A percentile compares a stretch with the other conserved stretches of the same genome.
Evolutionary conservation across 2,797 vertebrate genomes (phyloP).

Genomic region (Hirundo rustica): DNA sequence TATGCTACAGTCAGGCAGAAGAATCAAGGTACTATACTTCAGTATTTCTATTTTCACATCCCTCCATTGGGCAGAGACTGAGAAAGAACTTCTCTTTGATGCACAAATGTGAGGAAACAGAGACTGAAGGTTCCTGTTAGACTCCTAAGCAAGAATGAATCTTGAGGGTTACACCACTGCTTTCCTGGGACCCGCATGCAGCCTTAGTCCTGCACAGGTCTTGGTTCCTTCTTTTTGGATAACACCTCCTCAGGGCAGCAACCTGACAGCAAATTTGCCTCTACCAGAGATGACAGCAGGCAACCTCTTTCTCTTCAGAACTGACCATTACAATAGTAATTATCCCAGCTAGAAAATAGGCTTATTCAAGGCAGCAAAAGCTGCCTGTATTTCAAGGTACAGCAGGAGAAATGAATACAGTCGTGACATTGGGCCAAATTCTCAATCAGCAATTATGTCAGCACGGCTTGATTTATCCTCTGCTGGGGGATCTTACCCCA

Average conservation of each 20-base stretch:
- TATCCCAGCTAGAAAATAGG: not conserved
- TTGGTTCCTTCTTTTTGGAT: not conserved
- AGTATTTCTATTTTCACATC: not conserved
- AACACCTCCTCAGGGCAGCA: not conserved
- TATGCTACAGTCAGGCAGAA: not conserved
- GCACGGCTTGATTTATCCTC: not conserved
- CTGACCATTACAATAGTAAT: not conserved
- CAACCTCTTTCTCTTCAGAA: not conserved
- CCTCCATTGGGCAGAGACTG: not conserved
- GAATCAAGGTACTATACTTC: not conserved
- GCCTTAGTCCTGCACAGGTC: not conserved
- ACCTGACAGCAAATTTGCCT: not conserved
- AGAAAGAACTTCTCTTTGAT: not conserved
- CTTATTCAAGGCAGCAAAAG: not conserved
- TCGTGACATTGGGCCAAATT: not conserved
- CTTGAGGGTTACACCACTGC: not conserved
- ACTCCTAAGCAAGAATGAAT: not conserved
- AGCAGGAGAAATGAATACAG: not conserved
- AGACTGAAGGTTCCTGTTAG: not conserved
- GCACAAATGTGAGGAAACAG: not conserved
- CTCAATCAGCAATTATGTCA: not conserved
- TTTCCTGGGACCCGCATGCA: not conserved
- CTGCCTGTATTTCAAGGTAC: not conserved
- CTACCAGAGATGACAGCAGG: not conserved
- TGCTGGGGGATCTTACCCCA: not conserved